These are phyloP conservation scores for Drosophila histrio DNA, from an alignment of 2,888 invertebrate genomes.

Conservation along the genomic window DNA sequence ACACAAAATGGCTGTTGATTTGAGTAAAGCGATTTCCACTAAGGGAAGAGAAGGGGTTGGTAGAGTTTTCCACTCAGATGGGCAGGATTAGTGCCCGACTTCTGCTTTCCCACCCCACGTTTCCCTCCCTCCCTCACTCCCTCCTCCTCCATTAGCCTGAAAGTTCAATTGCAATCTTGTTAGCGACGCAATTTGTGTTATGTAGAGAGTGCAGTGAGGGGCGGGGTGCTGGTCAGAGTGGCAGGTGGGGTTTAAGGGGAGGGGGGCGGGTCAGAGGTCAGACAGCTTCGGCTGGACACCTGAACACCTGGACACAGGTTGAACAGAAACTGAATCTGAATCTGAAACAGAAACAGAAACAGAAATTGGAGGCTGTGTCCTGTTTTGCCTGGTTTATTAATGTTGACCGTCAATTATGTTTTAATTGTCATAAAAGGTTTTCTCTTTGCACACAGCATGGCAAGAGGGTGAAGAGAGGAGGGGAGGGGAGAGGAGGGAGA, in stretches of 20 bases:
- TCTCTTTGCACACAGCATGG: constrained; percentile 27
- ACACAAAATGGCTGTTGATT: constrained; percentile 76
- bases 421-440: constrained; percentile 84
- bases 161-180: constrained; percentile 77
- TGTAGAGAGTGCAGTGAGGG: not conserved
- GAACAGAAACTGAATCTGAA: not conserved
- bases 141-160: constrained; percentile 10
- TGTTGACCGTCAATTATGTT: constrained; percentile 84
- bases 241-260: not conserved
- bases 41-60: constrained; percentile 8
- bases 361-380: not conserved
- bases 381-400: constrained; percentile 74
- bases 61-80: not conserved
- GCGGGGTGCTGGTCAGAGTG: not conserved
- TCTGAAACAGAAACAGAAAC: not conserved
- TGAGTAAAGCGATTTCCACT: constrained; percentile 46
- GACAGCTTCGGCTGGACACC: constrained; percentile 14
- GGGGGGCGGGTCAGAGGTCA: not conserved
- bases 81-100: constrained; percentile 58
- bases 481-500: not conserved
- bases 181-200: constrained; percentile 44
- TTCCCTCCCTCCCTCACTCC: not conserved
- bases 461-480: not conserved
- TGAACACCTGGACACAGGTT: not conserved
- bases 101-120: not conserved